phyloP scores from a whole-genome alignment of 1,140 invertebrate species.

The Agrilus planipennis region DNA sequence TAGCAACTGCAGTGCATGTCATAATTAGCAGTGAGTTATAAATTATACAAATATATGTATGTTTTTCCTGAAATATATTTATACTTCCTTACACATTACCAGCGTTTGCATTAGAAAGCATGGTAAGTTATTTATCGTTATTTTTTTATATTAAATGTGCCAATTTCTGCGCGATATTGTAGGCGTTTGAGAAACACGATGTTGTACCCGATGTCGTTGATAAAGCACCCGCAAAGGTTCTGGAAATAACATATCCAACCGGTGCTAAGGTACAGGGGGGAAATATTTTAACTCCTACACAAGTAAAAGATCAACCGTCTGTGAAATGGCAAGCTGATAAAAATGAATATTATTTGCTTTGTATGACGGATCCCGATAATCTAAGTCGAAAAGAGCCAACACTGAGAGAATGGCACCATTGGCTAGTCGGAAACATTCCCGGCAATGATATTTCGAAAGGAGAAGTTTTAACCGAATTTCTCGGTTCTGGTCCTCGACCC shows the following conservation, averaged over 20 bases:
- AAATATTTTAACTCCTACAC: conserved; percentile 48
- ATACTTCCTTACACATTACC: too few relatives aligned
- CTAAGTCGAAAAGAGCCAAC: conserved; percentile 66
- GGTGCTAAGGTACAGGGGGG: conserved; percentile 46
- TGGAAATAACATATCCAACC: conserved; percentile 43
- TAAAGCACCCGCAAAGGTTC: conserved; percentile 37
- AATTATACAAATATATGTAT: too few relatives aligned
- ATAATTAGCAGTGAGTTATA: too few relatives aligned
- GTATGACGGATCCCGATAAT: conserved; percentile 80
- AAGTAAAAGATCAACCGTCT: conserved; percentile 50
- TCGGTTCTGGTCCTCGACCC: conserved; percentile 75
- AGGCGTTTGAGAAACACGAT: conserved; percentile 17
- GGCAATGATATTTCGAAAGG: conserved; percentile 59
- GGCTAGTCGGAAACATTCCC: conserved; percentile 85
- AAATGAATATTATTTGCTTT: conserved; percentile 56
- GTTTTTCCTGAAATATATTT: too few relatives aligned
- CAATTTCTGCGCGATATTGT: too few relatives aligned
- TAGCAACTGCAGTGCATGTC: too few relatives aligned
- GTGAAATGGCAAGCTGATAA: conserved; percentile 51
- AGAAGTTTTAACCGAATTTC: conserved; percentile 54
- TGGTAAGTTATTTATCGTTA: neutral
- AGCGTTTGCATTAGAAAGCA: too few relatives aligned
- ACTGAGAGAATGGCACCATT: conserved; percentile 83
- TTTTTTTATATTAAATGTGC: too few relatives aligned
- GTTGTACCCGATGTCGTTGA: conserved; percentile 65